Evolutionary conservation across 2,797 vertebrate genomes (phyloP), one percentile per base, ranked within the genome.

Genomic region (Clarias laeviceps): DNA sequence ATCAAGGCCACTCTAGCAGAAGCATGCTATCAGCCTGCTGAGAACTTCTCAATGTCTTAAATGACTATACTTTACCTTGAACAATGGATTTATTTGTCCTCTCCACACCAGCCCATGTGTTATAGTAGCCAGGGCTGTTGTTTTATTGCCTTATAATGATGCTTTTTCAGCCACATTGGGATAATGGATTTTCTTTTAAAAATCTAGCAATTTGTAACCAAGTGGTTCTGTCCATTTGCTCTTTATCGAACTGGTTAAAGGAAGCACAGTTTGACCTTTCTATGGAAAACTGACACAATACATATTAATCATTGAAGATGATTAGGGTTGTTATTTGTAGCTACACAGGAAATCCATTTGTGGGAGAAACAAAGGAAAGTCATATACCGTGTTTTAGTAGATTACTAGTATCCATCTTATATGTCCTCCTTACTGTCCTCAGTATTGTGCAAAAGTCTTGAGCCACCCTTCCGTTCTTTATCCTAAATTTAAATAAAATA

Each of bases 241-340:
- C 4, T 57, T 82, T 65, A 56, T 77, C 15, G 50, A 59, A 1
- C 4, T 70, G 80, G 54, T 24, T 77, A 57, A 56, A 68, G 65
- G 7, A 56, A 70, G 32, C 4, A 32, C 62, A 70, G 70, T 73
- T 77, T 18, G 40, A 57, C 34, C 40, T 81, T 40, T 54, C 32
- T 20, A n/a, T 80, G 68, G 61, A 27, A 62, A 80, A 62, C 27
- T n/a, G 29, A 66, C 29, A 20, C 66, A 56, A 50, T 70, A 54
- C 14, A 65, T 50, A 84, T 88, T 86, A 84, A 77, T 87, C 81
- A 74, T 70, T 70, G 22, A 59, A 11, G 82, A 83, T 68, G 29
- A 85, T 84, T 72, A 66, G 34, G 70, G 54, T 72, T 69, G 29
- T 59, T 32, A 82, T 80, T 82, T 80, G 79, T 40, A 64, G 57